A percentile compares a stretch with the other conserved stretches of the same genome.
phyloP scores from a whole-genome alignment of 2,113 vertebrate genomes.

The Microtus montanus region DNA sequence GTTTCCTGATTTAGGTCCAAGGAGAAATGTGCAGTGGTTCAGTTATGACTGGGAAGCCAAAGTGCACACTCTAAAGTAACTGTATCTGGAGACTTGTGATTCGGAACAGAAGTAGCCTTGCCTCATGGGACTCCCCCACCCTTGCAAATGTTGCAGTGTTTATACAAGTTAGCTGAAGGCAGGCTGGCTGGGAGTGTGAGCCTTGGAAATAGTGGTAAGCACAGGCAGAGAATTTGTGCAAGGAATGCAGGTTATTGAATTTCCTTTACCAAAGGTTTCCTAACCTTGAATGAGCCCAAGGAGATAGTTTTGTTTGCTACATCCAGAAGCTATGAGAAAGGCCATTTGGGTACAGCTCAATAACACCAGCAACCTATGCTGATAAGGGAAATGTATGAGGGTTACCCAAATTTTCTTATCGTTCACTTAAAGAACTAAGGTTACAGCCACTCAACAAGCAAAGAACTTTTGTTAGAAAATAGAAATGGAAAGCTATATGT shows the following conservation, averaged over 20 bases:
- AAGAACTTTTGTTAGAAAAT: conserved; percentile 17
- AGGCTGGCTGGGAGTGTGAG: neutral
- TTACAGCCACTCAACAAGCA: neutral
- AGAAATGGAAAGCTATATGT: neutral
- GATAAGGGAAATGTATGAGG: neutral
- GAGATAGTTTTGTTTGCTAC: neutral
- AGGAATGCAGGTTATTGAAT: conserved; percentile 58
- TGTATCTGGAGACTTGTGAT: conserved; percentile 34
- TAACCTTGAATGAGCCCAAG: conserved; percentile 53
- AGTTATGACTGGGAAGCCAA: conserved; percentile 31
- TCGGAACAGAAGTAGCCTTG: conserved; percentile 26
- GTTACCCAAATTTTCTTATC: neutral
- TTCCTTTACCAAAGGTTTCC: conserved; percentile 57
- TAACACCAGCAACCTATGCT: neutral
- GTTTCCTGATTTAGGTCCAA: conserved; percentile 60
- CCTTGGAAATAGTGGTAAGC: conserved; percentile 46
- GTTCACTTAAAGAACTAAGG: neutral
- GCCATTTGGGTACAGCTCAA: neutral
- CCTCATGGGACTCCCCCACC: neutral
- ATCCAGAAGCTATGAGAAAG: neutral
- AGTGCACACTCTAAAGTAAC: neutral
- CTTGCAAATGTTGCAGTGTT: conserved; percentile 30
- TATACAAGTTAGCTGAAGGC: conserved; percentile 49
- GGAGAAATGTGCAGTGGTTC: conserved; percentile 50
- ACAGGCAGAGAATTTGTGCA: conserved; percentile 42